A percentile compares a stretch with the other conserved stretches of the same genome.
Evolutionary conservation across 1,140 invertebrate species (phyloP).

Genomic region (Zeugodacus cucurbitae): DNA sequence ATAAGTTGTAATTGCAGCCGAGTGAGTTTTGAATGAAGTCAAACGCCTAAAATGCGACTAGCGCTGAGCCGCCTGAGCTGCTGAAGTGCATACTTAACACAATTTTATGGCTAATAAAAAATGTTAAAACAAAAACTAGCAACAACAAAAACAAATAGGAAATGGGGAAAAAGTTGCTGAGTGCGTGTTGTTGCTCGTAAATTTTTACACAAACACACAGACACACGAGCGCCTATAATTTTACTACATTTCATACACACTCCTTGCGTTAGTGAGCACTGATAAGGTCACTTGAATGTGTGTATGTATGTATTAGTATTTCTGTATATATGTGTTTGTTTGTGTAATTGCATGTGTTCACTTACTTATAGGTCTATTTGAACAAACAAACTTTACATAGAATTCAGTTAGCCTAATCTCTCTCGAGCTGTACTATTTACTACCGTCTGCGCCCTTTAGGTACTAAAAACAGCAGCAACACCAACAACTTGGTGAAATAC

Average conservation of each 20-base stretch:
- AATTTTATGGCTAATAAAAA: constrained; percentile 36
- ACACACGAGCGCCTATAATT: background rate
- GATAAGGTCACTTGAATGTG: background rate
- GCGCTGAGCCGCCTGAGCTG: background rate
- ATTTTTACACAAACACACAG: background rate
- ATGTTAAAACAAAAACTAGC: background rate
- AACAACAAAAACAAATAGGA: background rate
- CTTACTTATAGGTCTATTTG: background rate
- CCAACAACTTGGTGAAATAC: background rate
- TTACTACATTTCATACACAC: background rate
- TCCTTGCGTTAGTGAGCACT: background rate
- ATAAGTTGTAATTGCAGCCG: constrained; percentile 12
- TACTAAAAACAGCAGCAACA: background rate
- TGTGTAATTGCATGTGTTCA: constrained; percentile 11
- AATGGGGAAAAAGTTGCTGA: background rate
- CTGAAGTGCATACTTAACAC: constrained; percentile 35
- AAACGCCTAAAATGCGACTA: background rate
- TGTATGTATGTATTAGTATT: background rate
- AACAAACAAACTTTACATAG: background rate
- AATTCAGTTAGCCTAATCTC: constrained; percentile 8
- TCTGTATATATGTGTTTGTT: background rate
- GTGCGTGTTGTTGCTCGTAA: background rate
- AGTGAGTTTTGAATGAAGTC: background rate
- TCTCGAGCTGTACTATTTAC: background rate
- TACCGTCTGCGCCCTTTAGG: background rate